Percentiles rank a stretch among this genome's conserved stretches.
phyloP scores from a whole-genome alignment of 64 coral and sea anemone species.

The Stylophora pistillata region DNA sequence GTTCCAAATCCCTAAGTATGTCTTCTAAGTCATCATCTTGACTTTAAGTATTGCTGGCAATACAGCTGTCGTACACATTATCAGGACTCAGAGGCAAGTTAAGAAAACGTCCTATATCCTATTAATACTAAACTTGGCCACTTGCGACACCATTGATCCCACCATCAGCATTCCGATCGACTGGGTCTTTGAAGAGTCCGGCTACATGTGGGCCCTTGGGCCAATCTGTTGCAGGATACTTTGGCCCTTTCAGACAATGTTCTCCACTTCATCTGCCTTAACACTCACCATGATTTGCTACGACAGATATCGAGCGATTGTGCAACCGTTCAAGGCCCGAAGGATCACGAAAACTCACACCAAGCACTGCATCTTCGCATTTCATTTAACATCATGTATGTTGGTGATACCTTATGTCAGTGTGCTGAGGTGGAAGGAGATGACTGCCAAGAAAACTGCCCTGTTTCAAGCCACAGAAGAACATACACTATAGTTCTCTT shows the following conservation, averaged over 20 bases:
- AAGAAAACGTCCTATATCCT: conserved; percentile 48
- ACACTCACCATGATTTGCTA: conserved; percentile 34
- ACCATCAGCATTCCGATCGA: conserved; percentile 51
- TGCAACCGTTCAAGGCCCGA: conserved; percentile 35
- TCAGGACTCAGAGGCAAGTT: conserved; percentile 16
- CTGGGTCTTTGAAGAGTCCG: conserved; percentile 24
- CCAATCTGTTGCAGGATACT: conserved; percentile 2
- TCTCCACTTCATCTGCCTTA: conserved; percentile 29
- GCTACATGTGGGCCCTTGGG: conserved; percentile 29
- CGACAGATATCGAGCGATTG: conserved; percentile 28
- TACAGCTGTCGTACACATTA: conserved; percentile 10
- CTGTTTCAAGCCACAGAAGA: background rate
- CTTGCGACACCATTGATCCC: conserved; percentile 40
- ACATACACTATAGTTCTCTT: conserved; percentile 46
- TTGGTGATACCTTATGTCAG: conserved; percentile 14
- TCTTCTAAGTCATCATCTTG: conserved; percentile 21
- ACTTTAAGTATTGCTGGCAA: conserved; percentile 24
- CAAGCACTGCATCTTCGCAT: conserved; percentile 3
- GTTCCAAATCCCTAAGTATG: conserved; percentile 19
- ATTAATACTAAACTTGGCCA: conserved; percentile 27
- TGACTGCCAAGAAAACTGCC: conserved; percentile 36
- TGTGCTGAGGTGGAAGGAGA: conserved; percentile 15
- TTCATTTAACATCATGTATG: background rate
- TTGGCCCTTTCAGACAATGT: conserved; percentile 41
- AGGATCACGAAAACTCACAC: conserved; percentile 7